phyloP scores from a whole-genome alignment of 2,113 vertebrate species.

The Donacobius atricapilla region DNA sequence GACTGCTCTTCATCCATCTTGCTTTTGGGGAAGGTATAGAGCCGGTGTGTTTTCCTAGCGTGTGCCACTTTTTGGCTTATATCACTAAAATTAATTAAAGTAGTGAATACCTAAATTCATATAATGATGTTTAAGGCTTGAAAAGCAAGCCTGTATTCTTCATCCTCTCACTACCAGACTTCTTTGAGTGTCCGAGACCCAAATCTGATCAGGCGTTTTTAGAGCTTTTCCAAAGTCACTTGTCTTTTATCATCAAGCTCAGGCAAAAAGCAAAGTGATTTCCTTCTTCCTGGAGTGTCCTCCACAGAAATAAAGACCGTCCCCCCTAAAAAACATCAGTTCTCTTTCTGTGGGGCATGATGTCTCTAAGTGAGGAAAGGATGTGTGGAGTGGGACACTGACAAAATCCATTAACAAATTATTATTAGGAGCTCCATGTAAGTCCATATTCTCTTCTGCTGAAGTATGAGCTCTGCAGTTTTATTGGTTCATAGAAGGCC shows the following conservation, averaged over 20 bases:
- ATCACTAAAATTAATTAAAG: not conserved
- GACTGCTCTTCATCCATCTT: not conserved
- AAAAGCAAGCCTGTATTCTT: not conserved
- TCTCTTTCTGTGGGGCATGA: not conserved
- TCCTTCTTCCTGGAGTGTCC: not conserved
- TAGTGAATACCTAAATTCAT: not conserved
- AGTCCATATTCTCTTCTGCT: not conserved
- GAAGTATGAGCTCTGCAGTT: not conserved
- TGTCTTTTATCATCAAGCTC: not conserved
- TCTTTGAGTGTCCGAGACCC: not conserved
- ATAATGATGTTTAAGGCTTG: not conserved
- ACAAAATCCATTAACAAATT: not conserved
- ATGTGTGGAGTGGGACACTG: not conserved
- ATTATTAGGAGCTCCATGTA: not conserved
- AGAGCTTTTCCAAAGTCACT: not conserved
- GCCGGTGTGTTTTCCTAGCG: not conserved
- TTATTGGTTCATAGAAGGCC: not conserved
- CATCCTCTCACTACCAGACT: not conserved
- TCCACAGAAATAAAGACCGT: not conserved
- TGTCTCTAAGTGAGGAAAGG: not conserved
- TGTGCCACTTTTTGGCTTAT: not conserved
- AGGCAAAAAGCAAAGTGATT: not conserved
- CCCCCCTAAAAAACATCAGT: rapidly evolving
- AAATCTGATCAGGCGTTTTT: not conserved
- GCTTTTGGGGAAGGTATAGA: not conserved